Percentiles rank a stretch among this genome's conserved stretches.
Evolutionary conservation across 2,113 vertebrate species (phyloP).

Genomic region (Ahaetulla prasina): DNA sequence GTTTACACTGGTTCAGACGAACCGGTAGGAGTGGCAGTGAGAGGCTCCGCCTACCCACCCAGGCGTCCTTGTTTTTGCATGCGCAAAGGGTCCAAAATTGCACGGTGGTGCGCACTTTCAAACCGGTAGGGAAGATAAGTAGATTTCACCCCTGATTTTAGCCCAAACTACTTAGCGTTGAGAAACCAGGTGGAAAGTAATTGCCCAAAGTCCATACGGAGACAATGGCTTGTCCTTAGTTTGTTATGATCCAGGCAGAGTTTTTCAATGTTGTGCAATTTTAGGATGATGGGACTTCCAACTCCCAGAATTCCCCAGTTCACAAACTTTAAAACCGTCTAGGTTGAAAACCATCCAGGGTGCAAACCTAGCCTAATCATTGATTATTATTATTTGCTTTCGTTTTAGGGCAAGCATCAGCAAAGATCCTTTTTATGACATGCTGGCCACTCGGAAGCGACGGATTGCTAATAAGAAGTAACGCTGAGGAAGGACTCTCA

Average conservation of each 20-base stretch:
- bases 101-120: too few relatives aligned
- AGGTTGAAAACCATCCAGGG: background rate
- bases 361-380: background rate
- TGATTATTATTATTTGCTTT: background rate
- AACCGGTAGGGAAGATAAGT: too few relatives aligned
- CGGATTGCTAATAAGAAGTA: conserved; percentile 97
- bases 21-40: too few relatives aligned
- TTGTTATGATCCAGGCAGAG: background rate
- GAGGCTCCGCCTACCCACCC: too few relatives aligned
- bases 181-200: background rate
- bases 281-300: background rate
- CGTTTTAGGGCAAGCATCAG: conserved; percentile 93
- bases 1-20: too few relatives aligned
- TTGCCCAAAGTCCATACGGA: background rate
- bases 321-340: background rate
- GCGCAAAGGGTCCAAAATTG: too few relatives aligned
- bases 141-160: too few relatives aligned
- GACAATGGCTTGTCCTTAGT: background rate
- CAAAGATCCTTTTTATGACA: conserved; percentile 97
- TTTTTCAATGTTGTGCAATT: background rate
- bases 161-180: background rate
- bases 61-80: too few relatives aligned
- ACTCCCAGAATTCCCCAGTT: background rate
- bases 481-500: conserved; percentile 6
- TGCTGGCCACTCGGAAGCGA: conserved; percentile 94